Conservation (phyloP, 2,113 vertebrate genomes). For the Rousettus leschenaultii region DNA sequence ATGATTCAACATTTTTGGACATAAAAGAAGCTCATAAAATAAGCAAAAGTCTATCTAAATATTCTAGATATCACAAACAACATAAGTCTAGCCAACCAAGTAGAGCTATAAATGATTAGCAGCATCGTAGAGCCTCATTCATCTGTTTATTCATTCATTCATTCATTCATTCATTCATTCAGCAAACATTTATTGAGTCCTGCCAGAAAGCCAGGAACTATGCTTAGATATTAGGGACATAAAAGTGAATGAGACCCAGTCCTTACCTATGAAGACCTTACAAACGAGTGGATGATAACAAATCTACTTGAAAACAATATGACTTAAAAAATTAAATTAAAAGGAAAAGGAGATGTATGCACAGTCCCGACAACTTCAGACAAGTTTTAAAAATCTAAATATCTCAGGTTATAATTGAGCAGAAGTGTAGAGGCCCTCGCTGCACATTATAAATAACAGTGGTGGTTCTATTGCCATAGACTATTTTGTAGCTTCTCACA, state of each 20-base stretch:
- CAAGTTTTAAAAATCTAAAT: not conserved
- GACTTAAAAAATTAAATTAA: constrained; percentile 10
- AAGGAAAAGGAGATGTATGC: not conserved
- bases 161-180: not conserved
- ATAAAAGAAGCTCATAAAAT: not conserved
- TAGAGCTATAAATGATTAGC: not conserved
- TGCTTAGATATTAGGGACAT: not conserved
- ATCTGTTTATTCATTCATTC: not conserved
- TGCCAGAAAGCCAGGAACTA: not conserved
- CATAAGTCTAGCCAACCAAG: not conserved
- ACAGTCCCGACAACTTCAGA: not conserved
- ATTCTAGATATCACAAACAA: not conserved
- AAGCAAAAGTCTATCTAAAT: not conserved
- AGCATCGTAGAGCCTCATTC: not conserved
- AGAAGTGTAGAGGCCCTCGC: not conserved
- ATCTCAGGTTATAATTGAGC: not conserved
- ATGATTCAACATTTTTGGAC: not conserved
- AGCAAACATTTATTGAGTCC: not conserved
- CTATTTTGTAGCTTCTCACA: not conserved
- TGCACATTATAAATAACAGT: not conserved
- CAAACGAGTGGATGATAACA: not conserved
- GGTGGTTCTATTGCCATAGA: not conserved
- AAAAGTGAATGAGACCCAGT: not conserved
- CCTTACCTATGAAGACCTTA: not conserved
- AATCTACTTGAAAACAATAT: not conserved